Base-by-base conservation (phyloP, 1,140 invertebrate genomes). In the Philaenus spumarius region DNA sequence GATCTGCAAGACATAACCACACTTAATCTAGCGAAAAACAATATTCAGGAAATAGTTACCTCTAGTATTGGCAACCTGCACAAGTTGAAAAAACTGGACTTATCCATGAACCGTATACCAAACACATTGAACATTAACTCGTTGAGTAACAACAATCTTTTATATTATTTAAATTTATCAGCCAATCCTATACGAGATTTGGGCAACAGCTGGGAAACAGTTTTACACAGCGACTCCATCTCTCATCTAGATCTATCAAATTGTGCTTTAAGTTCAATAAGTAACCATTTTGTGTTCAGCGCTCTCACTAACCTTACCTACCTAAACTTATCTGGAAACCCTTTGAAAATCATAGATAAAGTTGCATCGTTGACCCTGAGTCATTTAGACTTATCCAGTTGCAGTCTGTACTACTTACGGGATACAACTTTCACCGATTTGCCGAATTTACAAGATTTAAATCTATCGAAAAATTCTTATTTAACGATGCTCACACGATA, bases 351-450 rank as follows among this genome's bases (percentile, higher is more conserved):
- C 1, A 22, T 53, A 2, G 50, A 53, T 14, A 22, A 53, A 11
- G n/a, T 53, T 4, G 9, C 15, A 3, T 53, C 50, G 5, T 37
- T n/a, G 6, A 39, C 50, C 2, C 50, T 53, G 20, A 22, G n/a
- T 19, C 24, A 53, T 39, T 39, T 53, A 22, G 50, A 53, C 22
- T 20, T 53, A n/a, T 53, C 50, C 12, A 37, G 22, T 4, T 53
- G 50, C 24, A 50, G 26, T 50, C 19, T 15, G 6, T 37, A 53
- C 14, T 15, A 35, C 11, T 12, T 53, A 15, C 35, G 50, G 20
- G 50, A 53, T 15, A 35, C 35, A 14, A 11, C 50, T 2, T 53
- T 53, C 15, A 39, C 15, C 5, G 23, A 39, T 7, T 37, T 53
- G 7, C 50, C 50, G 19, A 53, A 53, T 6, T 35, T 53, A 26